A percentile compares a stretch with the other conserved stretches of the same genome.
Evolutionary conservation across 2,113 vertebrate species (phyloP).

Genomic region (Reinhardtius hippoglossoides): DNA sequence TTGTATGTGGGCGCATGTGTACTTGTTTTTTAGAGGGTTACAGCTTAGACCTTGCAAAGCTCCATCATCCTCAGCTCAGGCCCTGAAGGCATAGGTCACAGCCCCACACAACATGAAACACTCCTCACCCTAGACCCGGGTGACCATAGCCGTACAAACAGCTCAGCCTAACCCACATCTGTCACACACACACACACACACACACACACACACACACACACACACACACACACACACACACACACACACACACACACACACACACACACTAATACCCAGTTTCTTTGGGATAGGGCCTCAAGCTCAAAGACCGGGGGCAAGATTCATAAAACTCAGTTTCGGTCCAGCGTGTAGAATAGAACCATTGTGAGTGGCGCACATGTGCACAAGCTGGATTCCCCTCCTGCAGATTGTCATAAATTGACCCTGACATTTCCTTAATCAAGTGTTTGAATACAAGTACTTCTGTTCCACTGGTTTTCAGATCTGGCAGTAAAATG

Average conservation of each 20-base stretch:
- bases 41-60: conserved; percentile 25
- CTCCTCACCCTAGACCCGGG: conserved; percentile 9
- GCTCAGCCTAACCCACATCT: not conserved
- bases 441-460: conserved; percentile 22
- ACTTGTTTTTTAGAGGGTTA: conserved; percentile 9
- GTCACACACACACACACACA: not conserved
- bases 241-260: conserved; percentile 1
- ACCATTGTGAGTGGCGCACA: not conserved
- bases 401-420: not conserved
- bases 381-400: not conserved
- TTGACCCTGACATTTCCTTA: not conserved
- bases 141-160: conserved; percentile 8
- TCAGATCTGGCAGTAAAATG: not conserved
- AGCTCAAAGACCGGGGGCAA: not conserved
- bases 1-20: not conserved
- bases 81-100: conserved; percentile 46
- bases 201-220: not conserved
- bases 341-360: conserved; percentile 2
- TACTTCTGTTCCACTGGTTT: not conserved
- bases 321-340: not conserved
- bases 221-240: not conserved
- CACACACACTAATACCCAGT: not conserved
- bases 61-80: conserved; percentile 28
- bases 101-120: conserved; percentile 35
- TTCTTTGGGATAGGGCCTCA: not conserved